These are phyloP conservation scores for Varecia variegata DNA, from an alignment of 2,797 vertebrate genomes.

Conservation along the genomic window DNA sequence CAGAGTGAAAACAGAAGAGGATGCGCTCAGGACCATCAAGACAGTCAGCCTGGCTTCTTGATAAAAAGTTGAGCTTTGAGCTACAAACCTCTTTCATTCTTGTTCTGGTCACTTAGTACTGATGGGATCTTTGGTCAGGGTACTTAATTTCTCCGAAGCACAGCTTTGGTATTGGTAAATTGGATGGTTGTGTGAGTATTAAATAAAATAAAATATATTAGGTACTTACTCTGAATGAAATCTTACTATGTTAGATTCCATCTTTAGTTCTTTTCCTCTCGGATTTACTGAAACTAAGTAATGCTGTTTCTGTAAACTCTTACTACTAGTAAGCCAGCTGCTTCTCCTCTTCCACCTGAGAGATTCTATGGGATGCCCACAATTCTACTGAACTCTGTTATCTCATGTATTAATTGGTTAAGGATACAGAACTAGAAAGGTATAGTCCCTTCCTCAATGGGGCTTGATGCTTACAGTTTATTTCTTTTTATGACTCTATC, in stretches of 20 bases:
- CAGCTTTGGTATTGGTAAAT: not conserved
- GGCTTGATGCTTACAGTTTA: not conserved
- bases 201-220: not conserved
- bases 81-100: not conserved
- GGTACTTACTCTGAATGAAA: not conserved
- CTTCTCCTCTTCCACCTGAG: not conserved
- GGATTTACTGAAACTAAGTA: not conserved
- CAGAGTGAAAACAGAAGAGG: not conserved
- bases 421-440: not conserved
- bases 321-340: not conserved
- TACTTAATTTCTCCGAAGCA: not conserved
- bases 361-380: not conserved
- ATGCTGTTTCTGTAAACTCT: not conserved
- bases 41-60: not conserved
- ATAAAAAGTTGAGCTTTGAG: not conserved
- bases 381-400: not conserved
- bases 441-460: fast-evolving
- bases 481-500: not conserved
- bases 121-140: not conserved
- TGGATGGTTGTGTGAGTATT: not conserved
- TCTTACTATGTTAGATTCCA: not conserved
- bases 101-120: not conserved
- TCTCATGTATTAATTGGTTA: not conserved
- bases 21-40: not conserved
- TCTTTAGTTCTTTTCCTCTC: not conserved